Base-by-base conservation (phyloP, 2,888 invertebrate genomes). In the Mimachlamys varia region DNA sequence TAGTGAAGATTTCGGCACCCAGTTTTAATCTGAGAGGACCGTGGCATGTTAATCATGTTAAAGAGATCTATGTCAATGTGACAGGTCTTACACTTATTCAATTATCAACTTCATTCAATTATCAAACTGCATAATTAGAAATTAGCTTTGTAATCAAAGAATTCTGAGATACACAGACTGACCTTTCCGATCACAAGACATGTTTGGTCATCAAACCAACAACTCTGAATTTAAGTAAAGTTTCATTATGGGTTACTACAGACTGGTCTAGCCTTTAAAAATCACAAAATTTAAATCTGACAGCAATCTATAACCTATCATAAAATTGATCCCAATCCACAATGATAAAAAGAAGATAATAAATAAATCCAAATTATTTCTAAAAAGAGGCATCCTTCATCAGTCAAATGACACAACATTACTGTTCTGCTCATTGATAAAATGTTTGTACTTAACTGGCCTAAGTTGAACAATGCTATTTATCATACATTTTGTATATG, bases 51-150 rank as follows among this genome's bases (percentile, higher is more conserved):
- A 76, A 76, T 76, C 27, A 15, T 76, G 13, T 76, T 76, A 76
- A 76, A 27, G 76, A 76, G 76, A 76, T 76, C 76, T 76, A 76
- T 15, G 33, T 76, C 76, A 76, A 27, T 76, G 76, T 76, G 76
- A 76, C 76, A 76, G 33, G 76, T 58, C 58, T 58, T n/a, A 58
- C 22, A 58, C 33, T 76, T 76, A 76, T 76, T 33, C 33, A 76
- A 76, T 76, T 76, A 76, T 33, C 33, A 76, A 76, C 76, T 76
- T 76, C 15, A 76, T 76, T 17, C 33, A 76, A 76, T 76, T 76
- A 76, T 76, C 76, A 76, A 76, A 33, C 76, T 76, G 76, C 12
- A 76, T 27, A 27, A 76, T 76, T 76, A 27, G 76, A 27, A 76
- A 76, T 76, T 33, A 76, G 76, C 33, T 12, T 27, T 0, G 76